A percentile compares a stretch with the other conserved stretches of the same genome.
These are phyloP conservation scores for Yponomeuta cagnagella DNA, from an alignment of 2,888 invertebrate species.

Conservation along the genomic window DNA sequence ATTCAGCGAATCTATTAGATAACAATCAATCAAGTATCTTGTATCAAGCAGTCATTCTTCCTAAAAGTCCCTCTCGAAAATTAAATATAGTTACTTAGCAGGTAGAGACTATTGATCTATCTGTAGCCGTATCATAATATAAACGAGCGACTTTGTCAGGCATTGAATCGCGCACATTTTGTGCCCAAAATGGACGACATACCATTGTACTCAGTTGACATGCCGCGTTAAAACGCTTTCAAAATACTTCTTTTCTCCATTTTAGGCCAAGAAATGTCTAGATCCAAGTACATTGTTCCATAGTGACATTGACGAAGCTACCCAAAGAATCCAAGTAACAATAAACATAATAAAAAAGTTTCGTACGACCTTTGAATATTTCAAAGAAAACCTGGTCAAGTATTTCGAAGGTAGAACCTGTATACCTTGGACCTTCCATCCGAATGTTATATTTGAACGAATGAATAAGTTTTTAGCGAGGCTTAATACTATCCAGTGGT, in stretches of 20 bases:
- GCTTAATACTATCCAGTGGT: slow-evolving; percentile 85
- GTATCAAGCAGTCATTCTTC: background rate
- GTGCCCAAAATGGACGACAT: background rate
- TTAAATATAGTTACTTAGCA: too few relatives aligned
- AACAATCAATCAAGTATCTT: slow-evolving; percentile 13
- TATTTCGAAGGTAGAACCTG: slow-evolving; percentile 79
- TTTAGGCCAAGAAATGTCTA: slow-evolving; percentile 88
- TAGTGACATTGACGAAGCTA: slow-evolving; percentile 95
- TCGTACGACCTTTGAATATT: slow-evolving; percentile 79
- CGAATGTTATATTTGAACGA: slow-evolving; percentile 86
- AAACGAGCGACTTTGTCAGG: background rate
- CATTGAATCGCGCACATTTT: background rate
- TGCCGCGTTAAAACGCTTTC: background rate
- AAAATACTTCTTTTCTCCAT: slow-evolving; percentile 26
- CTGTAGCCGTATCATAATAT: too few relatives aligned
- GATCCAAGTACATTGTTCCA: slow-evolving; percentile 95
- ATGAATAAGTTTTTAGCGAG: slow-evolving; percentile 86
- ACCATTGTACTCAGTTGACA: too few relatives aligned
- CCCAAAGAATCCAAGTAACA: slow-evolving; percentile 84
- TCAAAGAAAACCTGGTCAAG: slow-evolving; percentile 79
- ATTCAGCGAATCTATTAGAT: background rate
- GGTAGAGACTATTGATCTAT: too few relatives aligned
- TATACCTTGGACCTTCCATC: slow-evolving; percentile 87
- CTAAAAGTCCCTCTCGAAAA: too few relatives aligned
- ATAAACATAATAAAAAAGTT: slow-evolving; percentile 80